These are phyloP conservation scores for Mus caroli DNA, from an alignment of 2,797 vertebrate genomes.

Conservation along the genomic window DNA sequence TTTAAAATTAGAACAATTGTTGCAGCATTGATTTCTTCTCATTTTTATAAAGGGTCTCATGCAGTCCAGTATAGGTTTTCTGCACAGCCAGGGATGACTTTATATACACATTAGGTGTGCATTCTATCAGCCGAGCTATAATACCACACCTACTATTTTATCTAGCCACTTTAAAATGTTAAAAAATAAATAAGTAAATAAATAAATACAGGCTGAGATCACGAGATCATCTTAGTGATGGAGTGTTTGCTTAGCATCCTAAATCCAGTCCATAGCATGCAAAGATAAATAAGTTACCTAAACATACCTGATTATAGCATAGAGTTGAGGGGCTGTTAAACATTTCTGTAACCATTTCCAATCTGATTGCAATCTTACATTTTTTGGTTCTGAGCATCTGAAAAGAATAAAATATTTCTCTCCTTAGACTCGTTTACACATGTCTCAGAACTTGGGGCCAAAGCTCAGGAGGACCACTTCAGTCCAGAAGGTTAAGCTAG, in stretches of 20 bases:
- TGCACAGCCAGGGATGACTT: neutral
- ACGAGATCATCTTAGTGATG: neutral
- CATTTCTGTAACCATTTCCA: slow-evolving; percentile 27
- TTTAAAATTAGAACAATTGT: slow-evolving; percentile 45
- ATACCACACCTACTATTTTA: neutral
- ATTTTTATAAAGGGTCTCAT: neutral
- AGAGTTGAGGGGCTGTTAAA: neutral
- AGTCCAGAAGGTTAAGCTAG: neutral
- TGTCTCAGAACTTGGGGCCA: neutral
- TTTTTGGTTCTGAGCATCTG: neutral
- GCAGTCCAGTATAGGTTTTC: neutral
- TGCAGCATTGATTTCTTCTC: neutral
- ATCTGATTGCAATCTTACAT: neutral
- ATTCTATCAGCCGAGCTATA: neutral
- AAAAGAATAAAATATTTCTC: slow-evolving; percentile 4
- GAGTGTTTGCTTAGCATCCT: neutral
- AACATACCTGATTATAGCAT: neutral
- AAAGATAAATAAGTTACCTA: neutral
- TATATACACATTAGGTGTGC: neutral
- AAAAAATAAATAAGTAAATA: neutral
- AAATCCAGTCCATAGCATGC: neutral
- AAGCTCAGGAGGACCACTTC: neutral
- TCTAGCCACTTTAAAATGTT: slow-evolving; percentile 32
- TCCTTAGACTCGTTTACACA: neutral
- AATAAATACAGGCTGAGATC: neutral